Evolutionary conservation across 2,113 vertebrate genomes (phyloP), one percentile per base, ranked within the genome.

Genomic region (Callochromis pleurospilus): DNA sequence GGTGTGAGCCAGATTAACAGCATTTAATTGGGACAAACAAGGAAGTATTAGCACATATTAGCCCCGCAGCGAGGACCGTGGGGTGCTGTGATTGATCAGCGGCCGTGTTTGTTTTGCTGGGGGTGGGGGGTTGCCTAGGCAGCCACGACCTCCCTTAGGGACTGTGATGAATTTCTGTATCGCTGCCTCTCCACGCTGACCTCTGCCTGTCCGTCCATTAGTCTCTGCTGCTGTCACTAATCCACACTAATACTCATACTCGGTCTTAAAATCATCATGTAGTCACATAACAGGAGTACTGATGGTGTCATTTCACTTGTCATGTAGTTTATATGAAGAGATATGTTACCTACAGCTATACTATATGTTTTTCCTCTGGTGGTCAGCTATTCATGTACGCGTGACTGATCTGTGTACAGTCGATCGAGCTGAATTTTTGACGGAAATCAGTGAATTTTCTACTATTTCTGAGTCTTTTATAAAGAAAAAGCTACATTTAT

Each of bases 21-120:
- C 75, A 4, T 86, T 87, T 89, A 89, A 89, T 82, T 83, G 81
- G 55, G 55, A 79, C 80, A 89, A 80, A 91, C 80, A 5, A 80
- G 90, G 83, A 77, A 58, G 88, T 70, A 82, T 91, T 88, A 83
- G 84, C 83, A 38, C 68, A 26, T 3, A 58, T 92, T 91, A 84
- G 60, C 42, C 68, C 51, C 15, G 88, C 89, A 81, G 81, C 3
- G 31, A 31, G 40, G 38, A 33, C 82, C 65, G 10, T 2, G 24
- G 84, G 87, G 88, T 45, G 51, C 40, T 86, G 31, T 42, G 88
- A 93, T 83, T 89, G 90, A 89, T 84, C 45, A 58, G 38, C 24
- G 29, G 42, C 14, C n/a, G 54, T 40, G 49, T n/a, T 31, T 21
- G 53, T 24, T 75, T 56, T 42, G 83, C 4, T 36, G 56, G 36